A percentile compares a stretch with the other conserved stretches of the same genome.
These are phyloP conservation scores for Anarsia innoxiella DNA, from an alignment of 2,888 invertebrate genomes.

Conservation along the genomic window DNA sequence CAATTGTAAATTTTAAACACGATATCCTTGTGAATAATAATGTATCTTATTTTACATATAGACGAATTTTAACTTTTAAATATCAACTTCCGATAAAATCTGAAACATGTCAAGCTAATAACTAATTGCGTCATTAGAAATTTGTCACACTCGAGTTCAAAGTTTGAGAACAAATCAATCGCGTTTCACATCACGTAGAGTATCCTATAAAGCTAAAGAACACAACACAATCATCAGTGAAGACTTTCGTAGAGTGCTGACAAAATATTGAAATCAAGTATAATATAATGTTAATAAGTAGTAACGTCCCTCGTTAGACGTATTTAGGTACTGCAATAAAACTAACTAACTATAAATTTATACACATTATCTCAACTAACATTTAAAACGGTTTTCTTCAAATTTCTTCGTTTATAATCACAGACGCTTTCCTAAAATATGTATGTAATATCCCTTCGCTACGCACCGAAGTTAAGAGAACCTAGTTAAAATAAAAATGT, in stretches of 20 bases:
- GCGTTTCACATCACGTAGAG: slow-evolving; percentile 24
- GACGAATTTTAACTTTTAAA: slow-evolving; percentile 40
- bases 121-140: slow-evolving; percentile 19
- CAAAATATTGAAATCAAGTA: slow-evolving; percentile 26
- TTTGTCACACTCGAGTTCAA: slow-evolving; percentile 17
- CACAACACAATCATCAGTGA: slow-evolving; percentile 22
- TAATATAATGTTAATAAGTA: slow-evolving; percentile 38
- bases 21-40: slow-evolving; percentile 25
- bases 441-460: slow-evolving; percentile 52
- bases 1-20: slow-evolving; percentile 45
- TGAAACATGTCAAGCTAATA: slow-evolving; percentile 42
- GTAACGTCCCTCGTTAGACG: too few relatives aligned
- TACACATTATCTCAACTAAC: slow-evolving; percentile 46
- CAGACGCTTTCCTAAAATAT: slow-evolving; percentile 75
- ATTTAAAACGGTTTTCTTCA: slow-evolving; percentile 63
- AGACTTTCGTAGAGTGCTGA: slow-evolving; percentile 31
- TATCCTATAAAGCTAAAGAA: slow-evolving; percentile 32
- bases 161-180: slow-evolving; percentile 24
- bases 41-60: slow-evolving; percentile 31
- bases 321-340: slow-evolving; percentile 32
- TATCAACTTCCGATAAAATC: slow-evolving; percentile 55
- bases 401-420: slow-evolving; percentile 73
- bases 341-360: slow-evolving; percentile 51
- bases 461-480: slow-evolving; percentile 58
- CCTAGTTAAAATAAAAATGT: slow-evolving; percentile 49